phyloP scores from a whole-genome alignment of 2,113 vertebrate genomes.

The Catharus minimus region DNA sequence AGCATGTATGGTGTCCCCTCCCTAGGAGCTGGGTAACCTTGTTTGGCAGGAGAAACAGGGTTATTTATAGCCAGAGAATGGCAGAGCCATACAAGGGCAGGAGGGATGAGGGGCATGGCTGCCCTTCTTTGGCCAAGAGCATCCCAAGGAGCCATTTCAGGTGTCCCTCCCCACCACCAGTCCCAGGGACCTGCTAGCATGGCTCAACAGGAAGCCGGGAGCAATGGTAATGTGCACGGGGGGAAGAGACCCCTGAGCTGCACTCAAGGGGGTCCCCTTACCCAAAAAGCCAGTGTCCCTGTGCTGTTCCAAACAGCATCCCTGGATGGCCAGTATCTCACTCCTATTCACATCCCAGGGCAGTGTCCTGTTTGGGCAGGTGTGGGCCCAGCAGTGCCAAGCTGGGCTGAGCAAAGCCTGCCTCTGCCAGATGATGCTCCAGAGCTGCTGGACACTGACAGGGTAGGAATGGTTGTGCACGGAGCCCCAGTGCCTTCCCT shows the following conservation, averaged over 20 bases:
- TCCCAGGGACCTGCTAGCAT: neutral
- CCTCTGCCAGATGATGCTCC: neutral
- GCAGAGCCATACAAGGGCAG: conserved; percentile 51
- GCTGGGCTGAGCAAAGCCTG: neutral
- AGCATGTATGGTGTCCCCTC: neutral
- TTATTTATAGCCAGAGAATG: conserved; percentile 55
- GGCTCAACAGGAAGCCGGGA: neutral
- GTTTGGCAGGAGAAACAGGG: neutral
- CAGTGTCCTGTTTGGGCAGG: neutral
- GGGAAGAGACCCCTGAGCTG: neutral
- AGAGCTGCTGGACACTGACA: neutral
- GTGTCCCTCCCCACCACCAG: neutral
- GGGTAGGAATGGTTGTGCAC: rapidly evolving
- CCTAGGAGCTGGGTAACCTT: neutral
- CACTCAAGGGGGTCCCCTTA: neutral
- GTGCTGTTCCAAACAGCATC: neutral
- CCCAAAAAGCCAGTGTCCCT: neutral
- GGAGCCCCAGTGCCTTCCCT: neutral
- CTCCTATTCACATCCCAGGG: neutral
- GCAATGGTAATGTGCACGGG: neutral
- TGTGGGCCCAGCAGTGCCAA: neutral
- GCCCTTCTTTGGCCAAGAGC: conserved; percentile 11
- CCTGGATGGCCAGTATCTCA: neutral
- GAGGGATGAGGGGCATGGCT: neutral
- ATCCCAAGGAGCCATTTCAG: neutral